Percentiles rank a stretch among this genome's conserved stretches.
Evolutionary conservation across 2,113 vertebrate genomes (phyloP).

Genomic region (Poeciliopsis turrubarensis): DNA sequence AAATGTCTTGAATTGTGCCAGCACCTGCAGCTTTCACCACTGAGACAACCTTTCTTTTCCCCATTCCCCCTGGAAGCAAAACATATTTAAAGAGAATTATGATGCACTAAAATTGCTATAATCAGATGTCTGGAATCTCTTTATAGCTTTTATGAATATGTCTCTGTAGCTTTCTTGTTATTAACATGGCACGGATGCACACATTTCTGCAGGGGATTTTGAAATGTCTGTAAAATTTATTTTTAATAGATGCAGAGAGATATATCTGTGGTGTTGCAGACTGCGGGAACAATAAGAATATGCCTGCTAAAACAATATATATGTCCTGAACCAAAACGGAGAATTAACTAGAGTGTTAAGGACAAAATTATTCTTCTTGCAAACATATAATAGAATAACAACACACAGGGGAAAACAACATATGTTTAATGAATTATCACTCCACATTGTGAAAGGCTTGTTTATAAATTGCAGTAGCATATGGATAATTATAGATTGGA

Average conservation of each 20-base stretch:
- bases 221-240: slow-evolving; percentile 34
- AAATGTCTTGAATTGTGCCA: slow-evolving; percentile 7
- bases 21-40: slow-evolving; percentile 23
- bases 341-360: slow-evolving; percentile 14
- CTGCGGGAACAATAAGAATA: slow-evolving; percentile 14
- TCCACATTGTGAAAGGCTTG: slow-evolving; percentile 3
- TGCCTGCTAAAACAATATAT: slow-evolving; percentile 26
- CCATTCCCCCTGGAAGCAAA: neutral
- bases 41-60: neutral
- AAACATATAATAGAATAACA: slow-evolving; percentile 18
- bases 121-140: slow-evolving; percentile 46
- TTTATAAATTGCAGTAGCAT: slow-evolving; percentile 21
- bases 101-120: slow-evolving; percentile 31
- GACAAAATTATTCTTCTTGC: slow-evolving; percentile 21
- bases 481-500: slow-evolving; percentile 13
- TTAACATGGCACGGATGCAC: slow-evolving; percentile 19
- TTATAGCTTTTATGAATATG: slow-evolving; percentile 48
- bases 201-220: slow-evolving; percentile 23
- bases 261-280: slow-evolving; percentile 21
- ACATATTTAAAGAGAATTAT: slow-evolving; percentile 32
- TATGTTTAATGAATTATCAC: slow-evolving; percentile 7
- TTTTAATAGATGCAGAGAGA: slow-evolving; percentile 42
- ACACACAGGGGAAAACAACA: slow-evolving; percentile 19
- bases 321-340: slow-evolving; percentile 16
- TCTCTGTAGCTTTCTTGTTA: slow-evolving; percentile 38